A percentile compares a stretch with the other conserved stretches of the same genome.
phyloP scores from a whole-genome alignment of 2,797 vertebrate genomes.

The Acomys russatus region DNA sequence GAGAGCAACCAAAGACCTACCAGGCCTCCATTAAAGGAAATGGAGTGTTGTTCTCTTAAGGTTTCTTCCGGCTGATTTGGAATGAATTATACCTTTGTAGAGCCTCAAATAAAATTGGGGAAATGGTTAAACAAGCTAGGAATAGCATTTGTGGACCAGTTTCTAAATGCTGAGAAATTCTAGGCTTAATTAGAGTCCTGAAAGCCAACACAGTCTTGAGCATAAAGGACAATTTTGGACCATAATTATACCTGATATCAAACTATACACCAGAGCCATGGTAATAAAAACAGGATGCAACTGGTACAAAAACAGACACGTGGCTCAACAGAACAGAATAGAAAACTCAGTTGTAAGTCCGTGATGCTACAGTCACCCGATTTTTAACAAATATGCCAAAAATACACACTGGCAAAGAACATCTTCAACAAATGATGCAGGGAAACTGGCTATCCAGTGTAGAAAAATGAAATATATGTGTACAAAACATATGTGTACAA shows the following conservation, averaged over 20 bases:
- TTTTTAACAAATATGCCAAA: not conserved
- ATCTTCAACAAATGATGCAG: not conserved
- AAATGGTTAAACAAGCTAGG: no score
- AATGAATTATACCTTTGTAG: no score
- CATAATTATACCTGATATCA: not conserved
- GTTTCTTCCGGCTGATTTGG: no score
- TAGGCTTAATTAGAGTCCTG: no score
- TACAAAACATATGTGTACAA: no score
- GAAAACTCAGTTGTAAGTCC: not conserved
- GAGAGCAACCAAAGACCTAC: no score
- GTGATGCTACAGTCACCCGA: not conserved
- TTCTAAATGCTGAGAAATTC: no score
- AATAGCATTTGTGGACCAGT: no score
- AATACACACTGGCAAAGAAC: not conserved
- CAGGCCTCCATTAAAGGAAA: no score
- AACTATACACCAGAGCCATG: not conserved
- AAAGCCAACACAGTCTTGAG: not conserved
- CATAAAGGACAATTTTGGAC: not conserved
- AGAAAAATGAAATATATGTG: not conserved
- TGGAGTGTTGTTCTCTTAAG: no score
- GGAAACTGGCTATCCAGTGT: not conserved
- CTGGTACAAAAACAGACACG: not conserved
- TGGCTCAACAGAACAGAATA: not conserved
- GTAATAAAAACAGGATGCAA: not conserved
- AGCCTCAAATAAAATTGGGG: no score